Base-by-base conservation (phyloP, 2,888 invertebrate genomes). In the Microctonus aethiopoides region DNA sequence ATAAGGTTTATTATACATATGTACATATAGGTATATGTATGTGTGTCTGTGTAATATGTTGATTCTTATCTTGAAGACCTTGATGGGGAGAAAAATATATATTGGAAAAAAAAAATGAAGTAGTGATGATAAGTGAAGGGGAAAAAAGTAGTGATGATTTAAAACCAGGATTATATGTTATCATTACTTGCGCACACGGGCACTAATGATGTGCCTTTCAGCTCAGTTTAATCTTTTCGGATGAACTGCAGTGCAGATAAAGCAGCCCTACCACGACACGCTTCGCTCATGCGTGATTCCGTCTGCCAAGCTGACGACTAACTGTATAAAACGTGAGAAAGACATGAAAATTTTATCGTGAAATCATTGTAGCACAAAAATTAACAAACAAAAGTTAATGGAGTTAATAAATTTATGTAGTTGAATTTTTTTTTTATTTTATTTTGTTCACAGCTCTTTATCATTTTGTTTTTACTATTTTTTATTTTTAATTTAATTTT, bases 301-400 rank as follows among this genome's bases (percentile, higher is more conserved):
- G 71, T 71, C 66, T 67, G 64, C 66, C 77, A 77, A 77, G 75
- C 76, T 76, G 76, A 74, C 76, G 77, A 73, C 29, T 29, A 29
- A 29, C 29, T 29, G 7, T 29, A n/a, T n/a, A n/a, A n/a, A n/a
- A 5, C 29, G 7, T 36, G 61, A 72, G 71, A 72, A 64, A 64
- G 65, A 70, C 70, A 72, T 60, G 22, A 69, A 68, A 70, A 61
- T 67, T 72, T 52, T 41, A 57, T 29, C 41, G 34, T 22, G 61
- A 60, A 34, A 63, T 7, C 16, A 46, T 9, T 46, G 16, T 46
- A 46, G 7, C 4, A 16, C 16, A n/a, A n/a, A 34, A 46, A 39
- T 51, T 65, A 36, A 13, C 22, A 56, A 36, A 20, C 39, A 60
- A 39, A 22, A 39, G 39, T 22, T 60, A 3, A 29, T n/a, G n/a